These are phyloP conservation scores for Aricia artaxerxes DNA, from an alignment of 2,888 invertebrate species.

Conservation along the genomic window DNA sequence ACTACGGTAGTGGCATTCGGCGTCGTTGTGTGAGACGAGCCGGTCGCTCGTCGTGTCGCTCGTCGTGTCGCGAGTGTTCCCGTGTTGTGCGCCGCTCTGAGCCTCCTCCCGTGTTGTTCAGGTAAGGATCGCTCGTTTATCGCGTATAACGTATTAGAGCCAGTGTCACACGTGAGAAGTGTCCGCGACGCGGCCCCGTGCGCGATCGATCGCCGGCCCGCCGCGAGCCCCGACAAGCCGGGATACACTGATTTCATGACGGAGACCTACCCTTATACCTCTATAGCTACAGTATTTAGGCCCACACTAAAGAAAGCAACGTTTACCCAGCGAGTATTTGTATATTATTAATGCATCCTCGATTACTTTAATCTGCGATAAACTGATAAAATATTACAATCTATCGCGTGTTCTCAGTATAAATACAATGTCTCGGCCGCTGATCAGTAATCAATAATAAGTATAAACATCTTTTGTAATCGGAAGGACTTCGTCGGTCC, in stretches of 20 bases:
- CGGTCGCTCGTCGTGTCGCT: constrained; percentile 68
- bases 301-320: not conserved
- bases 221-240: not conserved
- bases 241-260: constrained; percentile 17
- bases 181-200: constrained; percentile 47
- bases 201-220: constrained; percentile 60
- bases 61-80: constrained; percentile 72
- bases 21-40: constrained; percentile 71
- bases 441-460: not conserved
- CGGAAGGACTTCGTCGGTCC: not conserved
- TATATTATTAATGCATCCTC: constrained; percentile 32
- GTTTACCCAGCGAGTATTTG: constrained; percentile 22
- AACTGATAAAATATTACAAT: constrained; percentile 38
- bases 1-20: constrained; percentile 61
- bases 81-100: constrained; percentile 66
- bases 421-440: not conserved
- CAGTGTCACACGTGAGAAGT: constrained; percentile 2
- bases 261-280: not conserved
- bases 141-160: not conserved
- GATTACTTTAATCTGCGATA: constrained; percentile 40
- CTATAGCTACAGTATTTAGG: not conserved
- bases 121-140: constrained; percentile 53
- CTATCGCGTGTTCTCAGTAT: constrained; percentile 9
- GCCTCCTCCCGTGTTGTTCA: constrained; percentile 55
- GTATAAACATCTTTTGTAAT: not conserved